Evolutionary conservation across 1,140 invertebrate genomes (phyloP).

Genomic region (Metopolophium dirhodum): DNA sequence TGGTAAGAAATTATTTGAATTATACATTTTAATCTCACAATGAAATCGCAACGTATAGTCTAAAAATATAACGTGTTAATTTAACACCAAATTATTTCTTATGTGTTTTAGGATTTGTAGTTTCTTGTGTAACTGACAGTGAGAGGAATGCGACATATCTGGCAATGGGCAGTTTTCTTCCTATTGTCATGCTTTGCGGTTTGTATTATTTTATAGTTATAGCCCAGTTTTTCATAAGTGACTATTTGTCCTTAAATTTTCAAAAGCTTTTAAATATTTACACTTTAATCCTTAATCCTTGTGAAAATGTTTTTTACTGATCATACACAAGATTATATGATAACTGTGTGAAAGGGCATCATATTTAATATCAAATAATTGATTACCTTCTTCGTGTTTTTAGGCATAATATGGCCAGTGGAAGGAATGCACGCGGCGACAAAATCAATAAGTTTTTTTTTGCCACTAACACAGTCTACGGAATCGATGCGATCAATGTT

Average conservation of each 20-base stretch:
- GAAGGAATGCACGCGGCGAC: constrained; percentile 87
- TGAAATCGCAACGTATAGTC: neutral
- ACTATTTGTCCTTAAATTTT: neutral
- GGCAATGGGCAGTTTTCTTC: constrained; percentile 93
- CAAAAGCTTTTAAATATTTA: neutral
- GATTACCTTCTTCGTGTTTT: constrained; percentile 4
- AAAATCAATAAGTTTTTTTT: constrained; percentile 77
- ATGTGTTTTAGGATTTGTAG: constrained; percentile 75
- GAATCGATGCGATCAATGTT: constrained; percentile 87
- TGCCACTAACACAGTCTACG: constrained; percentile 90
- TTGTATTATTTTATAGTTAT: constrained; percentile 60
- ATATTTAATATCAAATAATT: neutral
- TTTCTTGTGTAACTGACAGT: constrained; percentile 88
- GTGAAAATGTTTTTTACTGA: neutral
- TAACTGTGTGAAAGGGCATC: neutral
- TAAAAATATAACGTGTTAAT: neutral
- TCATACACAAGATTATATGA: neutral
- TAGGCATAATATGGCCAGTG: constrained; percentile 87
- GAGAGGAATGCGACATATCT: constrained; percentile 94
- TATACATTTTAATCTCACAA: neutral
- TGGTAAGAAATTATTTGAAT: constrained; percentile 64
- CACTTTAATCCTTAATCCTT: neutral
- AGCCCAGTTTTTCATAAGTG: neutral
- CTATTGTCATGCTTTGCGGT: constrained; percentile 85
- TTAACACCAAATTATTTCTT: neutral